phyloP scores from a whole-genome alignment of 2,888 invertebrate species.

The Tridacna crocea region DNA sequence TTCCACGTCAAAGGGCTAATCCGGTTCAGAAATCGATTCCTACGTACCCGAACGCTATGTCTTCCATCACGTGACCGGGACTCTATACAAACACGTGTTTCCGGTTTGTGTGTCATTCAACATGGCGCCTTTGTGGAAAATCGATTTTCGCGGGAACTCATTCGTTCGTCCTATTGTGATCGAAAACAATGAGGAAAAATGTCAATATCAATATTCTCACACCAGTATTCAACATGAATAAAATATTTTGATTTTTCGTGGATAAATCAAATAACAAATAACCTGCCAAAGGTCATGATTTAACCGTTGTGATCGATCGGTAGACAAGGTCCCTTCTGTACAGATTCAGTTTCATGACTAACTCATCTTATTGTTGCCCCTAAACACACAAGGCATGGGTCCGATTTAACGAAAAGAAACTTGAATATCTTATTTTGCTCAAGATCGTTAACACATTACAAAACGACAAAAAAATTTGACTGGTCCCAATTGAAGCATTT shows the following conservation, averaged over 20 bases:
- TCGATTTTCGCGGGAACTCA: constrained; percentile 30
- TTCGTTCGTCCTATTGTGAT: constrained; percentile 24
- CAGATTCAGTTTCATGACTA: too few species aligned
- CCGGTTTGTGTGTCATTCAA: constrained; percentile 62
- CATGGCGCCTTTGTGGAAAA: constrained; percentile 51
- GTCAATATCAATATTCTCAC: constrained; percentile 29
- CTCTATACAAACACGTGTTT: constrained; percentile 64
- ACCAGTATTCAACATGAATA: constrained; percentile 18
- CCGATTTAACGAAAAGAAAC: too few species aligned
- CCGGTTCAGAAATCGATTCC: constrained; percentile 56
- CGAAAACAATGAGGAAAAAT: constrained; percentile 19
- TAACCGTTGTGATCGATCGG: too few species aligned
- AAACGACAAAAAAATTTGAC: too few species aligned
- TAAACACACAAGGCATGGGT: too few species aligned
- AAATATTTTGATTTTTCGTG: constrained; percentile 24
- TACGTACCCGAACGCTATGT: constrained; percentile 52
- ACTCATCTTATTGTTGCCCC: too few species aligned
- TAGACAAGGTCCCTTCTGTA: too few species aligned
- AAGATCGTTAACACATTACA: too few species aligned
- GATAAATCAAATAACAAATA: constrained; percentile 16
- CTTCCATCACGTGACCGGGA: constrained; percentile 59
- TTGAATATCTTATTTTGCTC: too few species aligned
- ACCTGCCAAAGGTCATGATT: background rate
- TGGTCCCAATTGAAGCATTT: too few species aligned
- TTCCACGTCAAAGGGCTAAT: constrained; percentile 65